Conservation (phyloP, 2,113 vertebrate species). For the Tylochromis polylepis region DNA sequence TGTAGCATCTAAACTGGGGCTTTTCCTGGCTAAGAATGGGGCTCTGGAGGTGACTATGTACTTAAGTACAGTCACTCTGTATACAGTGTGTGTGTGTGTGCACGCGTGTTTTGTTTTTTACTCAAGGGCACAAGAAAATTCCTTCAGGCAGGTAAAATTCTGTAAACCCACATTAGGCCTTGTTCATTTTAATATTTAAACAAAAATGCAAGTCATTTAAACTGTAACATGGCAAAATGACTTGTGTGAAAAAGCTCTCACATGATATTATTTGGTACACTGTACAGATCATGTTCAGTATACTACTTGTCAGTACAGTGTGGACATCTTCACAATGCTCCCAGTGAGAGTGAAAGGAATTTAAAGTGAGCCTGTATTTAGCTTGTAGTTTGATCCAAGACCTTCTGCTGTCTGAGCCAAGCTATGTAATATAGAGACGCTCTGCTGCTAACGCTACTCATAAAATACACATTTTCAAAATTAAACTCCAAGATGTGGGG, state of each 20-base stretch:
- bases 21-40: not conserved
- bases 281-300: not conserved
- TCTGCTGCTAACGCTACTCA: not conserved
- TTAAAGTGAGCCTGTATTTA: not conserved
- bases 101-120: not conserved
- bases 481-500: not conserved
- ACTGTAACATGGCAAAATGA: not conserved
- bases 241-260: not conserved
- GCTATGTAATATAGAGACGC: not conserved
- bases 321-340: rapidly evolving
- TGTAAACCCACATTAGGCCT: not conserved
- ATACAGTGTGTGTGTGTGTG: not conserved
- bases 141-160: not conserved
- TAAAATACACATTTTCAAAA: not conserved
- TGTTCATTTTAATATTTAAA: not conserved
- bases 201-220: not conserved
- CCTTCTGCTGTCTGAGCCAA: not conserved
- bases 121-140: not conserved
- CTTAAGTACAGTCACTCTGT: not conserved
- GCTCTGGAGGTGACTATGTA: not conserved
- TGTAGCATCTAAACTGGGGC: not conserved
- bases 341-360: not conserved
- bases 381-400: not conserved
- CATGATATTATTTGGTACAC: not conserved
- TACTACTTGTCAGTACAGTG: not conserved